These are phyloP conservation scores for Serinus canaria DNA, from an alignment of 2,113 vertebrate species.

Conservation along the genomic window DNA sequence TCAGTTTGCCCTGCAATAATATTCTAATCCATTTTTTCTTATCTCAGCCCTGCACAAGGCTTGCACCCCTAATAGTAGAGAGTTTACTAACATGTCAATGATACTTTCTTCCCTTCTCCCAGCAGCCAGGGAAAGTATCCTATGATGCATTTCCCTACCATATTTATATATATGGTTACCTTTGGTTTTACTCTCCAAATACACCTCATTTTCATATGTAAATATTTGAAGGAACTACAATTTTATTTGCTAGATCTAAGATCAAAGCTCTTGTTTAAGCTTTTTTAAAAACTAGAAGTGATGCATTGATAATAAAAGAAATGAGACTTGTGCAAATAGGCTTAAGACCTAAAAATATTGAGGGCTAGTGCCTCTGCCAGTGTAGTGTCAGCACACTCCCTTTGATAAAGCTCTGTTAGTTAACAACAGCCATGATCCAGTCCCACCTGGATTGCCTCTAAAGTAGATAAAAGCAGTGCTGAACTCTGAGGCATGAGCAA, in stretches of 20 bases:
- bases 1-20: slow-evolving; percentile 54
- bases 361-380: background rate
- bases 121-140: background rate
- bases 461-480: slow-evolving; percentile 42
- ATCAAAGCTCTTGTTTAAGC: background rate
- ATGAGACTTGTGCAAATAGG: slow-evolving; percentile 23
- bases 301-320: slow-evolving; percentile 13
- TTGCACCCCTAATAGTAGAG: slow-evolving; percentile 38
- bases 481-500: slow-evolving; percentile 15
- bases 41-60: slow-evolving; percentile 57
- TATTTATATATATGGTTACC: background rate
- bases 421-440: background rate
- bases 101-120: background rate
- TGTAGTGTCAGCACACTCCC: background rate
- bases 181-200: slow-evolving; percentile 53
- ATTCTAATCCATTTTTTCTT: slow-evolving; percentile 67
- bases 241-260: background rate
- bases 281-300: background rate
- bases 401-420: background rate
- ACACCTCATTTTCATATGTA: slow-evolving; percentile 34
- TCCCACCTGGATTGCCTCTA: background rate
- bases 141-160: background rate
- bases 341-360: slow-evolving; percentile 22
- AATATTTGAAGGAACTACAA: slow-evolving; percentile 55
- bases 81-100: slow-evolving; percentile 36